Percentiles rank a stretch among this genome's conserved stretches.
Conservation (phyloP, 2,797 vertebrate species). For the Avahi laniger region DNA sequence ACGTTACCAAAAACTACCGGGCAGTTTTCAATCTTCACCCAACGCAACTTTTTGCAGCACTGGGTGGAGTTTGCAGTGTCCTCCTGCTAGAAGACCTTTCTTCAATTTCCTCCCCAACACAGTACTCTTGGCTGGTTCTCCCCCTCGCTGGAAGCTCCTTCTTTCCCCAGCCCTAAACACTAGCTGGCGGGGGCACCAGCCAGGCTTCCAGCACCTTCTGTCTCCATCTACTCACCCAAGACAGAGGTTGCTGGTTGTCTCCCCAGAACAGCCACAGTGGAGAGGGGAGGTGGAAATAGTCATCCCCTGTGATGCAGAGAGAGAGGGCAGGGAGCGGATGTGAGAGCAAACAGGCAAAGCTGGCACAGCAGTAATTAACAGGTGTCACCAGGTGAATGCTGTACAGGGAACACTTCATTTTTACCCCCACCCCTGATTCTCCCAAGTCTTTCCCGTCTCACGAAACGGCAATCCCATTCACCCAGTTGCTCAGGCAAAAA, state of each 20-base stretch:
- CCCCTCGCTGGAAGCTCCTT: not conserved
- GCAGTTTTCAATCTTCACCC: not conserved
- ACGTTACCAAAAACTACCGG: not conserved
- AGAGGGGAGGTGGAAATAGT: rapidly evolving
- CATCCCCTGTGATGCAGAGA: not conserved
- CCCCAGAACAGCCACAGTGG: not conserved
- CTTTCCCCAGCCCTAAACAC: not conserved
- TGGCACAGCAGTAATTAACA: not conserved
- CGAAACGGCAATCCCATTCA: not conserved
- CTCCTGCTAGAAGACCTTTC: not conserved
- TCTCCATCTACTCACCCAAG: not conserved
- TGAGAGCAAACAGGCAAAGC: not conserved
- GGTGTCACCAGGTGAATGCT: not conserved
- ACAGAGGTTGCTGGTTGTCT: not conserved
- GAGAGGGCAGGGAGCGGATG: not conserved
- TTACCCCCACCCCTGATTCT: not conserved
- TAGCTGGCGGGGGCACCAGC: not conserved
- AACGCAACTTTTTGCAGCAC: not conserved
- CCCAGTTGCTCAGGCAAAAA: not conserved
- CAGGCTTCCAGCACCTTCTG: not conserved
- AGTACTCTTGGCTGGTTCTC: not conserved
- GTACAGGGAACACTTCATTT: not conserved
- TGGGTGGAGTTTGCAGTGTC: not conserved
- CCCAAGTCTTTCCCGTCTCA: not conserved
- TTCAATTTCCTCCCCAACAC: not conserved